A percentile compares a stretch with the other conserved stretches of the same genome.
Conservation (phyloP, 2,113 vertebrate genomes). For the Siphamia tubifer region DNA sequence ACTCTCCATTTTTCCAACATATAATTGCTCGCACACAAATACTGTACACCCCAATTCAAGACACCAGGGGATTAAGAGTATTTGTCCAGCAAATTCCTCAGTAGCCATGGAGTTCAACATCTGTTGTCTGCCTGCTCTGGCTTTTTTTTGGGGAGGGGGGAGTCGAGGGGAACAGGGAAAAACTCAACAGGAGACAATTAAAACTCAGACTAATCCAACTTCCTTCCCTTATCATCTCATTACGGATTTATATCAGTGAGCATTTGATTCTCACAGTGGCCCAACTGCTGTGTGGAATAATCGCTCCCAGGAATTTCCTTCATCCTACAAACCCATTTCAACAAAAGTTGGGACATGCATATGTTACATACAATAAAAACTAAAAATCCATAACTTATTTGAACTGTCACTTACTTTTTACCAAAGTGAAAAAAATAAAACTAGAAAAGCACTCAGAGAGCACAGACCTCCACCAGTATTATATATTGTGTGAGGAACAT, state of each 20-base stretch:
- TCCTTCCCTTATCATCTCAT: neutral
- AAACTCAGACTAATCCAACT: slow-evolving; percentile 23
- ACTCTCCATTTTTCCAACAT: neutral
- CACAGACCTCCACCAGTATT: too few relatives aligned
- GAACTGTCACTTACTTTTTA: too few relatives aligned
- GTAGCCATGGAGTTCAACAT: slow-evolving; percentile 43
- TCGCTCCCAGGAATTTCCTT: slow-evolving; percentile 21
- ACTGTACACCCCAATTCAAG: neutral
- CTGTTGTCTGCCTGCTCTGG: slow-evolving; percentile 32
- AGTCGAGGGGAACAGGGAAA: neutral
- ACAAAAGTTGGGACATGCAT: too few relatives aligned
- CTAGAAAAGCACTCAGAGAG: too few relatives aligned
- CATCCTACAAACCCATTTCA: too few relatives aligned
- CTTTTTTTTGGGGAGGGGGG: neutral
- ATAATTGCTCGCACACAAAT: neutral
- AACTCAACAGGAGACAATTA: slow-evolving; percentile 13
- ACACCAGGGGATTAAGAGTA: slow-evolving; percentile 45
- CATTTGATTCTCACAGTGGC: neutral
- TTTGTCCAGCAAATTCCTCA: slow-evolving; percentile 52
- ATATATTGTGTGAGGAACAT: too few relatives aligned
- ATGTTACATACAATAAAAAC: too few relatives aligned
- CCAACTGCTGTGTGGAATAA: slow-evolving; percentile 24
- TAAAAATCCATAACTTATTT: too few relatives aligned
- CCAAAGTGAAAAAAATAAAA: too few relatives aligned
- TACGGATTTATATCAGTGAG: neutral